Percentiles rank a stretch among this genome's conserved stretches.
Conservation (phyloP, 2,797 vertebrate species). For the Myripristis jacobus region DNA sequence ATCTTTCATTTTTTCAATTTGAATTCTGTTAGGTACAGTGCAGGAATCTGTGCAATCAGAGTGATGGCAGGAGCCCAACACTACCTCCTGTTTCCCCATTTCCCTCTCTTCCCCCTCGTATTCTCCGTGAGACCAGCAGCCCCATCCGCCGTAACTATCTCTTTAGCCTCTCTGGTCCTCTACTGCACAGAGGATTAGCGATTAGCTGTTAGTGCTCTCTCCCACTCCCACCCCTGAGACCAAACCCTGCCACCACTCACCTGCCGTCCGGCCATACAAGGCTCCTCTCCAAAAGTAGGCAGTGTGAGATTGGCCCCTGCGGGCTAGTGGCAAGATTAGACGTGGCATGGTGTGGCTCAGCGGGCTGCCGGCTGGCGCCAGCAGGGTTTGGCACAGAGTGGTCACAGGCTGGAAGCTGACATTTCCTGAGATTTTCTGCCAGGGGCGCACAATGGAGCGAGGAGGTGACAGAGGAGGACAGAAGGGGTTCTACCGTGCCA, state of each 20-base stretch:
- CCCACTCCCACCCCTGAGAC: conserved; percentile 42
- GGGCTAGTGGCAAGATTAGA: conserved; percentile 68
- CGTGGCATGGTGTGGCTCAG: conserved; percentile 56
- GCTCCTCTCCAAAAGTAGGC: conserved; percentile 62
- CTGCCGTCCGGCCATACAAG: conserved; percentile 50
- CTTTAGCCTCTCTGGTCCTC: conserved; percentile 62
- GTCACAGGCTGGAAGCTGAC: conserved; percentile 56
- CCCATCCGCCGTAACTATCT: conserved; percentile 33
- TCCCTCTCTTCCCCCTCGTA: conserved; percentile 17
- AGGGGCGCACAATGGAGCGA: conserved; percentile 48
- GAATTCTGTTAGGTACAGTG: background rate
- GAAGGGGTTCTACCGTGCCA: conserved; percentile 56
- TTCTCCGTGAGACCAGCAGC: background rate
- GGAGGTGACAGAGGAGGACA: conserved; percentile 65
- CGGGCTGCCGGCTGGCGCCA: conserved; percentile 56
- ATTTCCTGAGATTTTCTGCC: conserved; percentile 63
- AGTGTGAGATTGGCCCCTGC: conserved; percentile 59
- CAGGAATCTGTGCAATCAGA: background rate
- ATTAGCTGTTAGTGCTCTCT: conserved; percentile 55
- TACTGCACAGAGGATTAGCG: conserved; percentile 70
- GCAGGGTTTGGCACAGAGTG: conserved; percentile 33
- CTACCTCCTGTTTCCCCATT: background rate
- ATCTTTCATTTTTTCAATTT: background rate
- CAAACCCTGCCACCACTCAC: conserved; percentile 50
- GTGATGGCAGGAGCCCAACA: background rate